A percentile compares a stretch with the other conserved stretches of the same genome.
Evolutionary conservation across 2,888 invertebrate species (phyloP).

Genomic region (Hermaeophaga mercurialis): DNA sequence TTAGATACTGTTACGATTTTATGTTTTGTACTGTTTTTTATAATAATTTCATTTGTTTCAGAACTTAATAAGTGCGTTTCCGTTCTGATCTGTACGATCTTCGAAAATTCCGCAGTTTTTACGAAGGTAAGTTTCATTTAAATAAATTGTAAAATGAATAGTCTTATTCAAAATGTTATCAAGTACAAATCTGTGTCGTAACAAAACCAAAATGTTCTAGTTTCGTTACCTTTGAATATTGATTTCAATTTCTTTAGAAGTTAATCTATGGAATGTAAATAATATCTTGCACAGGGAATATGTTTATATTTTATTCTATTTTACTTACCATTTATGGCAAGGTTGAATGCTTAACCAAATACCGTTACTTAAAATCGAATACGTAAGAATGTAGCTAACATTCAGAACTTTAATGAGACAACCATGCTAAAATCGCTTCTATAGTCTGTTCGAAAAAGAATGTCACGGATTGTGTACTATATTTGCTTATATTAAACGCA

Average conservation of each 20-base stretch:
- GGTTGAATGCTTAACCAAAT: constrained; percentile 7
- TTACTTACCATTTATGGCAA: constrained; percentile 1
- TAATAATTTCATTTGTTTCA: no score
- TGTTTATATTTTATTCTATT: constrained; percentile 5
- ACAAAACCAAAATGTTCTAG: constrained; percentile 25
- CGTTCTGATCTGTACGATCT: no score
- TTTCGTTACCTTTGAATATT: constrained; percentile 28
- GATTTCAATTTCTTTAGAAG: constrained; percentile 24
- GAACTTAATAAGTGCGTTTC: no score
- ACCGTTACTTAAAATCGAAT: constrained; percentile 5
- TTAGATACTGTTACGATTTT: no score
- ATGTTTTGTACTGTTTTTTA: no score
- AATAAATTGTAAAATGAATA: no score
- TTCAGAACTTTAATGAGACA: not conserved
- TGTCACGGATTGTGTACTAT: no score
- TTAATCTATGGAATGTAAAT: constrained; percentile 23
- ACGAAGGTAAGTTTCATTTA: no score
- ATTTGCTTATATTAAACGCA: no score
- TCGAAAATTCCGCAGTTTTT: no score
- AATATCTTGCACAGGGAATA: constrained; percentile 2
- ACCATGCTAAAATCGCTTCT: not conserved
- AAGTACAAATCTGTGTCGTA: not conserved
- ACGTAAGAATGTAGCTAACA: not conserved
- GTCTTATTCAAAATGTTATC: no score
- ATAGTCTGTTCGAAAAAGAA: no score